Conservation (phyloP, 2,888 invertebrate species). For the Drosophila buzzatii region DNA sequence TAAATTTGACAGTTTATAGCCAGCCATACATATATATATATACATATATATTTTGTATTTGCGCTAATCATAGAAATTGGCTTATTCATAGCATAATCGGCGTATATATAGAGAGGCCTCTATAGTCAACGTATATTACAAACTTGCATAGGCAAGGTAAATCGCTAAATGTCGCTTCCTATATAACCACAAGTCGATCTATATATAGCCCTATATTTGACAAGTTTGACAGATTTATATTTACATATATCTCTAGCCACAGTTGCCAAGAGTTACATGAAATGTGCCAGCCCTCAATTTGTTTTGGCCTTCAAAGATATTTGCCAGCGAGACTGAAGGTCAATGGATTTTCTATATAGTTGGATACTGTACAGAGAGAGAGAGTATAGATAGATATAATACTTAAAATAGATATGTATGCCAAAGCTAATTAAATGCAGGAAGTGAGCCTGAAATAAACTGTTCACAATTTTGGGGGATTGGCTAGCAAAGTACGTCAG, state of each 20-base stretch:
- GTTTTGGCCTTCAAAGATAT: neutral
- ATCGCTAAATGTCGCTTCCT: conserved; percentile 9
- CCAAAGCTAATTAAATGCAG: neutral
- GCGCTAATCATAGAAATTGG: conserved; percentile 51
- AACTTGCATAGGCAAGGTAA: conserved; percentile 33
- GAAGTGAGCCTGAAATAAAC: neutral
- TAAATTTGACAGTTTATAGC: conserved; percentile 83
- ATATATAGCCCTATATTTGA: neutral
- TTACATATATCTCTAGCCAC: too few species aligned
- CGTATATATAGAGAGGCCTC: conserved; percentile 14
- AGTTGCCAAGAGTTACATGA: conserved; percentile 25
- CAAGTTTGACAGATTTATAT: conserved; percentile 18
- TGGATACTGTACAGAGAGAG: neutral
- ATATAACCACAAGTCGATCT: conserved; percentile 18
- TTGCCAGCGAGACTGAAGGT: conserved; percentile 12
- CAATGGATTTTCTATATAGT: conserved; percentile 1
- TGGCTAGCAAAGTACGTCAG: neutral
- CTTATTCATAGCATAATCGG: conserved; percentile 46
- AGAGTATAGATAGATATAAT: neutral
- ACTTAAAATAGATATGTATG: neutral
- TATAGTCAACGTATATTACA: conserved; percentile 9
- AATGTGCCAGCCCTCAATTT: conserved; percentile 3
- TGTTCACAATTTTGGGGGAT: neutral
- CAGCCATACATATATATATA: conserved; percentile 34
- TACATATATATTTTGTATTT: neutral